phyloP scores from a whole-genome alignment of 2,113 vertebrate genomes.

The Vicugna pacos region DNA sequence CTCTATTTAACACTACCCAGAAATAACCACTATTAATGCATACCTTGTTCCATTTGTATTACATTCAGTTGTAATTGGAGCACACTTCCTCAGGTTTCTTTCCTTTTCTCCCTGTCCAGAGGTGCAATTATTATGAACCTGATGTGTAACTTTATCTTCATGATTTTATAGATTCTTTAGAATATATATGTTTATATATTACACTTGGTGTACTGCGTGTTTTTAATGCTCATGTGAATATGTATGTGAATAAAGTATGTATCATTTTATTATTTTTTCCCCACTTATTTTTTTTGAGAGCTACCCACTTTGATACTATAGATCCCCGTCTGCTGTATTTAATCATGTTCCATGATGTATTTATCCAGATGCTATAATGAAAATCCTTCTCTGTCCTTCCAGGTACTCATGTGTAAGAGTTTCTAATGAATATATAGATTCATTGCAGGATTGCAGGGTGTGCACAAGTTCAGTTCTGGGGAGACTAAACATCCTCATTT shows the following conservation, averaged over 20 bases:
- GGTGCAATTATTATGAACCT: not conserved
- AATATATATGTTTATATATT: not conserved
- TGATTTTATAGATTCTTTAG: not conserved
- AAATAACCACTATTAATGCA: not conserved
- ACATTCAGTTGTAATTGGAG: not conserved
- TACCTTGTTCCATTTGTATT: not conserved
- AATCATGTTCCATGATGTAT: not conserved
- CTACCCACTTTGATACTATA: not conserved
- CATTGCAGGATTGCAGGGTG: not conserved
- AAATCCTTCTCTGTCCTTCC: not conserved
- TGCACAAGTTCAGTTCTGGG: not conserved
- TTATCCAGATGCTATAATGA: not conserved
- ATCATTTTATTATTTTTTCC: not conserved
- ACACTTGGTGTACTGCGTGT: not conserved
- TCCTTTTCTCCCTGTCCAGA: not conserved
- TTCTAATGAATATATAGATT: not conserved
- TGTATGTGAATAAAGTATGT: not conserved
- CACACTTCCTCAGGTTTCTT: not conserved
- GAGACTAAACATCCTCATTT: not conserved
- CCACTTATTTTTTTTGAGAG: not conserved
- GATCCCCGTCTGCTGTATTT: not conserved
- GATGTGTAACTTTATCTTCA: not conserved
- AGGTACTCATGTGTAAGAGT: not conserved
- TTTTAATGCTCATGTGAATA: not conserved
- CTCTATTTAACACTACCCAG: not conserved